A percentile compares a stretch with the other conserved stretches of the same genome.
phyloP scores from a whole-genome alignment of 2,888 invertebrate genomes.

The Orthosia gracilis region DNA sequence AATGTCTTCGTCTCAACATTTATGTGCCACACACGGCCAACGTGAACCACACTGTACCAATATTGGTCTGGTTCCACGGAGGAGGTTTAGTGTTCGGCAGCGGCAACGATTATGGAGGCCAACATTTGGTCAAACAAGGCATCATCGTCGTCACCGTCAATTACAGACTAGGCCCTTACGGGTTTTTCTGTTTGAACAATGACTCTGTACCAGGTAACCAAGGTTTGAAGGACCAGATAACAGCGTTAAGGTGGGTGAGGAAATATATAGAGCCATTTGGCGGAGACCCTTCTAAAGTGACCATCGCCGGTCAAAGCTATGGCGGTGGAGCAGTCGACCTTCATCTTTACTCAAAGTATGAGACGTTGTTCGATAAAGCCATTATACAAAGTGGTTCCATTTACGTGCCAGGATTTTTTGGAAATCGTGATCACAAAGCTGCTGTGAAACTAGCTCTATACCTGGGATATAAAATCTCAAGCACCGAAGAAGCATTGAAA shows the following conservation, averaged over 20 bases:
- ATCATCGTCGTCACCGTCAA: constrained; percentile 77
- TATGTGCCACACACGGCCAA: constrained; percentile 70
- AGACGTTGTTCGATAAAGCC: constrained; percentile 75
- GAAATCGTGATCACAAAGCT: constrained; percentile 68
- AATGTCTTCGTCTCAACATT: constrained; percentile 74
- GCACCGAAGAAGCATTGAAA: constrained; percentile 69
- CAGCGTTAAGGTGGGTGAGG: constrained; percentile 79
- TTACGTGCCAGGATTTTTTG: constrained; percentile 67
- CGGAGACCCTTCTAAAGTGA: constrained; percentile 76
- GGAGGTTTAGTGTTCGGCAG: constrained; percentile 79
- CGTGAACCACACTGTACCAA: constrained; percentile 68
- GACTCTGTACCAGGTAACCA: constrained; percentile 77
- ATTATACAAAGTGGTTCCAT: constrained; percentile 79
- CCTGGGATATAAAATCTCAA: constrained; percentile 68
- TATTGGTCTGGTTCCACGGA: constrained; percentile 83
- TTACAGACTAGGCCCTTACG: constrained; percentile 82
- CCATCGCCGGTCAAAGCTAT: constrained; percentile 82
- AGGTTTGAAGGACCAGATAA: constrained; percentile 81
- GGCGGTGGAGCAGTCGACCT: constrained; percentile 79
- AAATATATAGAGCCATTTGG: constrained; percentile 79
- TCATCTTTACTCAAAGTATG: constrained; percentile 74
- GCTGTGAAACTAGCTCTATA: constrained; percentile 73
- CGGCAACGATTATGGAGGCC: constrained; percentile 75
- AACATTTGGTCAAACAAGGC: constrained; percentile 74
- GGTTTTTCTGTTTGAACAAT: constrained; percentile 80